A percentile compares a stretch with the other conserved stretches of the same genome.
phyloP scores from a whole-genome alignment of 92 coral and sea anemone species.

The Epizoanthus fatuus region DNA sequence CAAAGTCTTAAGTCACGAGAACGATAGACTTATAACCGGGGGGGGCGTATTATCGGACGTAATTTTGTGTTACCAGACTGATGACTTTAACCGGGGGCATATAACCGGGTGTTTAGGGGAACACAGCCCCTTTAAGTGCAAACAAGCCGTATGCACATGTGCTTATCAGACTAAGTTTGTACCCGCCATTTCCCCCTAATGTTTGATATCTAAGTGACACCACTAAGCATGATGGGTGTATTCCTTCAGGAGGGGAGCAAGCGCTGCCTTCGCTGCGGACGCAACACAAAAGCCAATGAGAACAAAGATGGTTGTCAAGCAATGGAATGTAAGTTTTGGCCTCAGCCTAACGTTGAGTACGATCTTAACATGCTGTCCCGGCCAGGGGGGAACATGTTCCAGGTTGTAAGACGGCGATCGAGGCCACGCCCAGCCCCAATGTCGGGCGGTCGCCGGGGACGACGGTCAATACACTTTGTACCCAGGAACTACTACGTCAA shows the following conservation, averaged over 20 bases:
- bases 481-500: slow-evolving; percentile 53
- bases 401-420: slow-evolving; percentile 15
- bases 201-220: neutral
- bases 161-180: too few relatives aligned
- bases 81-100: too few relatives aligned
- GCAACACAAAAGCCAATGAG: slow-evolving; percentile 55
- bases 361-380: slow-evolving; percentile 81
- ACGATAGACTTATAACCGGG: too few relatives aligned
- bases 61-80: too few relatives aligned
- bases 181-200: too few relatives aligned
- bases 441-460: neutral
- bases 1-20: too few relatives aligned
- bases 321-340: slow-evolving; percentile 57
- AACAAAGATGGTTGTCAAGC: slow-evolving; percentile 71
- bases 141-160: too few relatives aligned
- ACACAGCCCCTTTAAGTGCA: too few relatives aligned
- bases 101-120: too few relatives aligned
- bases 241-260: slow-evolving; percentile 69
- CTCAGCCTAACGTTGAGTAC: slow-evolving; percentile 62
- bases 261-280: slow-evolving; percentile 78
- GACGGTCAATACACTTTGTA: slow-evolving; percentile 40
- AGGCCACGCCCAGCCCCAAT: too few relatives aligned
- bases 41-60: too few relatives aligned
- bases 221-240: neutral
- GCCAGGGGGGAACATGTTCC: slow-evolving; percentile 78